Evolutionary conservation across 2,797 vertebrate genomes (phyloP).

Genomic region (Valencia hispanica): DNA sequence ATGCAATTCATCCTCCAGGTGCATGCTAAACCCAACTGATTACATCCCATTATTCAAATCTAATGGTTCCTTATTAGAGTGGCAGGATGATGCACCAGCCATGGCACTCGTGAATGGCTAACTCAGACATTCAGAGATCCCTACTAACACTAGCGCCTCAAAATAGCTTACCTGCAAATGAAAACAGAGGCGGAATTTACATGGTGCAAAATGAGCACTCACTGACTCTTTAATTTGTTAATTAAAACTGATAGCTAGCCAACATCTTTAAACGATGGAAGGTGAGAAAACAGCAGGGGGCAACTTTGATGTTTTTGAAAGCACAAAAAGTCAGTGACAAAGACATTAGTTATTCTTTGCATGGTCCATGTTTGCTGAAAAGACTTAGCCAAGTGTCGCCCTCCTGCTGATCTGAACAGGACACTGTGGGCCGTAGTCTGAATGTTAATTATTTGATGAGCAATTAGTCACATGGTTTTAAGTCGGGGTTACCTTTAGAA

Average conservation of each 20-base stretch:
- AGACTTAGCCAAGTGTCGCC: constrained; percentile 39
- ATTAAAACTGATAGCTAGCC: constrained; percentile 38
- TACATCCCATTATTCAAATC: constrained; percentile 48
- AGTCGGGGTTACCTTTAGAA: constrained; percentile 62
- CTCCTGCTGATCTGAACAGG: constrained; percentile 46
- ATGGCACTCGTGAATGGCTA: constrained; percentile 12
- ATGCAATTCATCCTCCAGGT: constrained; percentile 46
- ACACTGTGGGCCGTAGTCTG: constrained; percentile 30
- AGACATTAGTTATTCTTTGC: constrained; percentile 61
- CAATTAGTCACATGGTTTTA: constrained; percentile 60
- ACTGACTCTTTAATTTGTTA: constrained; percentile 37
- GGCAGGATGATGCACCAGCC: constrained; percentile 10
- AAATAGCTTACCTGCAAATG: constrained; percentile 9
- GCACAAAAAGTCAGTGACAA: constrained; percentile 59
- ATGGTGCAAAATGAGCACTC: background rate
- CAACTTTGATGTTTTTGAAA: constrained; percentile 63
- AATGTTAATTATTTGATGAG: constrained; percentile 53
- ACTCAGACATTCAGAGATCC: constrained; percentile 11
- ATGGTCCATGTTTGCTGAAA: constrained; percentile 60
- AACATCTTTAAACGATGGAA: constrained; percentile 45
- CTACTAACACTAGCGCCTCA: constrained; percentile 10
- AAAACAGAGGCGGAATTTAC: constrained; percentile 10
- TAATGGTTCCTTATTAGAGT: constrained; percentile 46
- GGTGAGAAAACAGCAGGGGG: constrained; percentile 42
- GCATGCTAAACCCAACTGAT: constrained; percentile 47